Percentiles rank a stretch among this genome's conserved stretches.
Conservation (phyloP, 2,888 invertebrate species). For the Lepidonotus clava region DNA sequence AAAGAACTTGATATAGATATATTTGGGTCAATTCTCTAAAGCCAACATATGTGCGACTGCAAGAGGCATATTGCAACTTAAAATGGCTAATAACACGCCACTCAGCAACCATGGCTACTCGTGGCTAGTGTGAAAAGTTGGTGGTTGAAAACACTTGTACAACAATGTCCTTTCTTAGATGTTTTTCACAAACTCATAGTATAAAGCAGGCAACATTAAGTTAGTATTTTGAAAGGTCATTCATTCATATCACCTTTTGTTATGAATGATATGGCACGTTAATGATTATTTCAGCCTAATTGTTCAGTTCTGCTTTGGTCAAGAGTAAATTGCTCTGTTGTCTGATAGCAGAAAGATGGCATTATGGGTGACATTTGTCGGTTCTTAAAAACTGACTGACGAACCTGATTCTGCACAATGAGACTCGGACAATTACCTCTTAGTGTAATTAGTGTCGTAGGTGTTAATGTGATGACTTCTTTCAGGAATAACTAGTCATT, state of each 20-base stretch:
- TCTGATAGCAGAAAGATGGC: background rate
- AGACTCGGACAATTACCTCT: background rate
- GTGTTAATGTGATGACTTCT: background rate
- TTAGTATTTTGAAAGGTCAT: background rate
- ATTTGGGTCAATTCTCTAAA: too few relatives aligned
- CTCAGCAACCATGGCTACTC: too few relatives aligned
- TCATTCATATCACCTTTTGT: background rate
- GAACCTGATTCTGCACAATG: background rate
- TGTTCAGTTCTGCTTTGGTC: background rate
- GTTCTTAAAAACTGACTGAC: background rate
- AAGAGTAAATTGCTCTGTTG: background rate
- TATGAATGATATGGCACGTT: background rate
- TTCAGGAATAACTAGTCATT: too few relatives aligned
- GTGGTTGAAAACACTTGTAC: too few relatives aligned
- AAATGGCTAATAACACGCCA: too few relatives aligned
- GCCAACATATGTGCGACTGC: too few relatives aligned
- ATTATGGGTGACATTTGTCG: background rate
- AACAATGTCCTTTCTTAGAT: too few relatives aligned
- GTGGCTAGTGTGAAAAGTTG: too few relatives aligned
- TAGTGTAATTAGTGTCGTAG: background rate
- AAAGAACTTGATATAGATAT: too few relatives aligned
- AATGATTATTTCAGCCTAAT: background rate
- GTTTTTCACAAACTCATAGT: too few relatives aligned
- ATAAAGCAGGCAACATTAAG: too few relatives aligned
- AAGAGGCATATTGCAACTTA: too few relatives aligned